phyloP scores from a whole-genome alignment of 2,797 vertebrate genomes.

The Trichosurus vulpecula region DNA sequence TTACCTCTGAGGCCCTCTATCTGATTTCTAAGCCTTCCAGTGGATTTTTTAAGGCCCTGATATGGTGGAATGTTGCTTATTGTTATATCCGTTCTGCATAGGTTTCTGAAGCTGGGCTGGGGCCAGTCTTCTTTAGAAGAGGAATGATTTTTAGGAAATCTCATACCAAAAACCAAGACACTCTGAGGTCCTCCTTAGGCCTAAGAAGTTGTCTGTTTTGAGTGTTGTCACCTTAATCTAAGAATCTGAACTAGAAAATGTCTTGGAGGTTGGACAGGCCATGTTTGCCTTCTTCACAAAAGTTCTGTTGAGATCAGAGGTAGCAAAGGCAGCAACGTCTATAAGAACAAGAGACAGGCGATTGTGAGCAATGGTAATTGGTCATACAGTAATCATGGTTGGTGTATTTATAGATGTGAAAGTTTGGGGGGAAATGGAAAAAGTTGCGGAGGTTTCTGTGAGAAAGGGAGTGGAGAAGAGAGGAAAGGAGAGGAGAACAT shows the following conservation, averaged over 20 bases:
- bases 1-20: not conserved
- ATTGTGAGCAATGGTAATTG: conserved; percentile 9
- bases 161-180: conserved; percentile 13
- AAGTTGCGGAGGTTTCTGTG: conserved; percentile 22
- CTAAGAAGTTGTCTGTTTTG: conserved; percentile 38
- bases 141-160: conserved; percentile 17
- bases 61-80: not conserved
- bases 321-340: not conserved
- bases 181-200: not conserved
- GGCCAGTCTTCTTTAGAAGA: not conserved
- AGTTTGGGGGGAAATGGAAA: conserved; percentile 2
- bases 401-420: conserved; percentile 39
- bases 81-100: not conserved
- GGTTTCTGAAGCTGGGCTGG: not conserved
- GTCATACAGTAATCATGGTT: conserved; percentile 41
- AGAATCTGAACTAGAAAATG: not conserved
- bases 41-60: not conserved
- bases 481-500: not conserved
- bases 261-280: not conserved
- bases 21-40: not conserved
- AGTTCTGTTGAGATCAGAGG: conserved; percentile 19
- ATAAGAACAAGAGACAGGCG: not conserved
- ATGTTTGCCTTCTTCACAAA: not conserved
- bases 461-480: not conserved
- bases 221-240: conserved; percentile 6